Evolutionary conservation across 2,888 invertebrate genomes (phyloP).

Genomic region (Erannis defoliaria): DNA sequence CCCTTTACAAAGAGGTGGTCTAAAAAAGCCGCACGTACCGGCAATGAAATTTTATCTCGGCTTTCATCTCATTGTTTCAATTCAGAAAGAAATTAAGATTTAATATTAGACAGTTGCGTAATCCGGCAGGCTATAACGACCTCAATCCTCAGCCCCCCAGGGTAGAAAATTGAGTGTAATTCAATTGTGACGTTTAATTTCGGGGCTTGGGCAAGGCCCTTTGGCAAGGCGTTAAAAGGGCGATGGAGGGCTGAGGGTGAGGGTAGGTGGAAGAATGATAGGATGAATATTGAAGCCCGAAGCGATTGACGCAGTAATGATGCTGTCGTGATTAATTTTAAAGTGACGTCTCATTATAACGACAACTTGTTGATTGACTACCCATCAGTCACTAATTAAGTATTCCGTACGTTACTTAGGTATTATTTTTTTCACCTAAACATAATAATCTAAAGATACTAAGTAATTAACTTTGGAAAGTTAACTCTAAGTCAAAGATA

Average conservation of each 20-base stretch:
- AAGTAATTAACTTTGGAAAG: no score
- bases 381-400: neutral
- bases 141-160: slow-evolving; percentile 58
- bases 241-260: slow-evolving; percentile 67
- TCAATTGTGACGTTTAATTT: slow-evolving; percentile 76
- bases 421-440: no score
- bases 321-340: slow-evolving; percentile 68
- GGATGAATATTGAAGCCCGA: slow-evolving; percentile 63
- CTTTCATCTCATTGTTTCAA: slow-evolving; percentile 46
- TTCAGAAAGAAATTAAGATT: slow-evolving; percentile 48
- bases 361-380: slow-evolving; percentile 50
- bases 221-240: slow-evolving; percentile 73
- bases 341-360: slow-evolving; percentile 43
- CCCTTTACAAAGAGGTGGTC: slow-evolving; percentile 4
- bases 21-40: slow-evolving; percentile 11
- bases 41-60: slow-evolving; percentile 42
- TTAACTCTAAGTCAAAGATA: no score
- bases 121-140: slow-evolving; percentile 57
- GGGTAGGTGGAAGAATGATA: slow-evolving; percentile 67
- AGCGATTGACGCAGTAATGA: slow-evolving; percentile 68
- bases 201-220: slow-evolving; percentile 59
- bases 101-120: slow-evolving; percentile 40
- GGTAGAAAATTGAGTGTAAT: slow-evolving; percentile 70
- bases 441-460: no score
- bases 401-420: neutral